These are phyloP conservation scores for Brenthis hecate DNA, from an alignment of 2,888 invertebrate genomes.

Conservation along the genomic window DNA sequence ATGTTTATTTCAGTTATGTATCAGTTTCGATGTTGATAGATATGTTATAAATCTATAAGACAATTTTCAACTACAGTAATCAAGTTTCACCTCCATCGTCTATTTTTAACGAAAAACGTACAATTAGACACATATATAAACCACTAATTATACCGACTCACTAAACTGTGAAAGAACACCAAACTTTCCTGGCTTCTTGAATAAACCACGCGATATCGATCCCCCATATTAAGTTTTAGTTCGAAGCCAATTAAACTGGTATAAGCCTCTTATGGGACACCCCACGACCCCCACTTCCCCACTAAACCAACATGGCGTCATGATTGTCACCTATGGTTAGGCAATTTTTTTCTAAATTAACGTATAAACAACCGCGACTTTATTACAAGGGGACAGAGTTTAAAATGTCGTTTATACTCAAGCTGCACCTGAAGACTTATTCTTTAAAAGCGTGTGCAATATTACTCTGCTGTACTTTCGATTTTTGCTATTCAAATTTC, in stretches of 20 bases:
- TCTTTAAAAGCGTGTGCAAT: conserved; percentile 69
- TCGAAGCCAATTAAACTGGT: conserved; percentile 74
- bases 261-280: conserved; percentile 77
- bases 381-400: conserved; percentile 47
- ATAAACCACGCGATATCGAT: conserved; percentile 69
- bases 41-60: too few species aligned
- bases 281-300: conserved; percentile 63
- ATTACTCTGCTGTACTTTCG: conserved; percentile 61
- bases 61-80: neutral
- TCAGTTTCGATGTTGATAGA: too few species aligned
- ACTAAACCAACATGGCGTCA: conserved; percentile 80
- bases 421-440: conserved; percentile 68
- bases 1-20: too few species aligned
- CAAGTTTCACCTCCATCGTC: neutral
- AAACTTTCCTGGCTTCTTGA: conserved; percentile 53
- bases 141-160: conserved; percentile 41
- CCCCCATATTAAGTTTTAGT: conserved; percentile 62
- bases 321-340: conserved; percentile 74
- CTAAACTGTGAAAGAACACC: conserved; percentile 42
- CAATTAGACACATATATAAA: conserved; percentile 33
- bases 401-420: conserved; percentile 36
- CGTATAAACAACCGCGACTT: conserved; percentile 38
- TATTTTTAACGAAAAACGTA: conserved; percentile 6
- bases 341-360: conserved; percentile 47
- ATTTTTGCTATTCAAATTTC: conserved; percentile 36